These are phyloP conservation scores for Rhagoletis zephyria DNA, from an alignment of 1,140 invertebrate species.

Conservation along the genomic window DNA sequence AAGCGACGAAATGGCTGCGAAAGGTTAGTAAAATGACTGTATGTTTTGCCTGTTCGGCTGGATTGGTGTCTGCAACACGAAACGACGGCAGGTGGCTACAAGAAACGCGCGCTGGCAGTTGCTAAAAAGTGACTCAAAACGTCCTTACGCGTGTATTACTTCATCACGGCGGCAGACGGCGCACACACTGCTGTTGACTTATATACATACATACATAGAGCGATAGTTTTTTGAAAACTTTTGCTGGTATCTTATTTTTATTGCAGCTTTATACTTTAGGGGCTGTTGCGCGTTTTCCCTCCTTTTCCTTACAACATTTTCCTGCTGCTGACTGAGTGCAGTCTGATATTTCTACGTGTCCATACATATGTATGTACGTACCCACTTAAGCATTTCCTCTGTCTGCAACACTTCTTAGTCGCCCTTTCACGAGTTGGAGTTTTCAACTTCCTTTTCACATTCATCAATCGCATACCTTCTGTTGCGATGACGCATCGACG, in stretches of 20 bases:
- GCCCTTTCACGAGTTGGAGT: neutral
- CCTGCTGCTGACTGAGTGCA: neutral
- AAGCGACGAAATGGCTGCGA: slow-evolving; percentile 22
- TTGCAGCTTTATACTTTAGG: neutral
- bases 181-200: neutral
- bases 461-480: neutral
- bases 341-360: neutral
- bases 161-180: neutral
- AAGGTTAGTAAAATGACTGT: neutral
- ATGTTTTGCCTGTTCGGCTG: neutral
- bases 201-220: too few species aligned
- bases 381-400: too few species aligned
- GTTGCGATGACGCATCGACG: neutral
- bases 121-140: neutral
- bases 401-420: too few species aligned
- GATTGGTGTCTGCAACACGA: neutral
- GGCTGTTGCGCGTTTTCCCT: neutral
- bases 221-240: too few species aligned
- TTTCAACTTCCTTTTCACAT: neutral
- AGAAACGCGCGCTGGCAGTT: neutral
- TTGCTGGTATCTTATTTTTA: too few species aligned
- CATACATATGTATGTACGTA: too few species aligned
- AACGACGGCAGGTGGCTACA: neutral
- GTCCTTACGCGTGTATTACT: neutral
- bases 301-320: too few species aligned